Evolutionary conservation across 37 sponge, comb jelly and placozoan species (phyloP).

Genomic region (Halichondria panicea): DNA sequence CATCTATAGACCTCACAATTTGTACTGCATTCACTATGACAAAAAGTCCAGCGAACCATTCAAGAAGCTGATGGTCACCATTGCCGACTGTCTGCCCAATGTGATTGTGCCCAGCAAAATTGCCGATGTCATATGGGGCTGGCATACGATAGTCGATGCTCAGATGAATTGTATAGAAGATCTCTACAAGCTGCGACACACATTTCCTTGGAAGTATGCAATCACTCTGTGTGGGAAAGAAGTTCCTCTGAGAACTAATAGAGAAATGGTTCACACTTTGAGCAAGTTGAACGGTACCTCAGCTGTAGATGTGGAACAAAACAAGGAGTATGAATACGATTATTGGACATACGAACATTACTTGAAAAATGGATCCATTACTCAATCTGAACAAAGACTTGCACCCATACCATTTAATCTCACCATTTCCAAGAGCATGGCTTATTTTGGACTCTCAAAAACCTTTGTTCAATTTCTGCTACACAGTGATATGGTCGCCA

Average conservation of each 20-base stretch:
- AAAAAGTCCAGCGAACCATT: slow-evolving; percentile 1
- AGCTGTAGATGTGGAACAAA: no score
- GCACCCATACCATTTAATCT: background rate
- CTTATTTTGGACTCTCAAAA: slow-evolving; percentile 7
- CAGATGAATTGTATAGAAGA: slow-evolving; percentile 39
- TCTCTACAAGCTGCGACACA: background rate
- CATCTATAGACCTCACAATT: slow-evolving; percentile 40
- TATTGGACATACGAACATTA: background rate
- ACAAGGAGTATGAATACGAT: background rate
- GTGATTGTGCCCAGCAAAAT: slow-evolving; percentile 22
- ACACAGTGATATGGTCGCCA: background rate
- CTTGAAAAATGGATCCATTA: background rate
- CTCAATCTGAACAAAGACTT: background rate
- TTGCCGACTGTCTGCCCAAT: slow-evolving; percentile 32
- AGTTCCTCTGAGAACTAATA: slow-evolving; percentile 51
- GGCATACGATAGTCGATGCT: slow-evolving; percentile 26
- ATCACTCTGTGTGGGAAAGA: slow-evolving; percentile 65
- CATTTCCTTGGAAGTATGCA: slow-evolving; percentile 42
- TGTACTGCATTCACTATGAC: slow-evolving; percentile 45
- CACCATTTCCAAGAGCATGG: slow-evolving; percentile 3
- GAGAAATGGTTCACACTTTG: slow-evolving; percentile 46
- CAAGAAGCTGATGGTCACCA: background rate
- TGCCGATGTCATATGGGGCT: slow-evolving; percentile 3
- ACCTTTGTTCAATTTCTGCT: background rate
- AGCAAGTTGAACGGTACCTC: slow-evolving; percentile 24